phyloP scores from a whole-genome alignment of 2,113 vertebrate species.

The Pelobates fuscus region DNA sequence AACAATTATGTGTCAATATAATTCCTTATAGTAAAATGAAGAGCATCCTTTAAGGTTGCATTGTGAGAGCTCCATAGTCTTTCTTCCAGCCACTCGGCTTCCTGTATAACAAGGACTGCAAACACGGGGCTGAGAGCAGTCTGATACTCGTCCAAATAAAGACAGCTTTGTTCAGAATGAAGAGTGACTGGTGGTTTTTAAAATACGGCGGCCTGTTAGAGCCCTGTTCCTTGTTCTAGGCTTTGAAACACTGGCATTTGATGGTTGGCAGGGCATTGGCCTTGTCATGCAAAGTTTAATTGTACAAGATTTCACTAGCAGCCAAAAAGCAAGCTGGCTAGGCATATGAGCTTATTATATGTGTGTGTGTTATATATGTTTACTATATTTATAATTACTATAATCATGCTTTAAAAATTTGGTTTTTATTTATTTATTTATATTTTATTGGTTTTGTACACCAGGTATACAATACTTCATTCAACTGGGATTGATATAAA shows the following conservation, averaged over 20 bases:
- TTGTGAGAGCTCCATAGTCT: constrained; percentile 12
- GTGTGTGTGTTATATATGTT: too few species aligned
- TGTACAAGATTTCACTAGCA: constrained; percentile 15
- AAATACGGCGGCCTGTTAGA: constrained; percentile 64
- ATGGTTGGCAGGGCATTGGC: constrained; percentile 51
- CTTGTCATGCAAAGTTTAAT: constrained; percentile 52
- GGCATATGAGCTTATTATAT: too few species aligned
- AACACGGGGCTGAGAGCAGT: constrained; percentile 42
- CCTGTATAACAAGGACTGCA: constrained; percentile 40
- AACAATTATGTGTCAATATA: too few species aligned
- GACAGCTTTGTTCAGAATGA: constrained; percentile 62
- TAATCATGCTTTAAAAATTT: too few species aligned
- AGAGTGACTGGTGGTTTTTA: constrained; percentile 65
- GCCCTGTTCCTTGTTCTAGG: constrained; percentile 69
- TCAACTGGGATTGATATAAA: too few species aligned
- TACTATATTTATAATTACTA: too few species aligned
- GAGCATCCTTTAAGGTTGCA: constrained; percentile 3
- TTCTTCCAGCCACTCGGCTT: constrained; percentile 50
- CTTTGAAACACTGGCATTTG: constrained; percentile 68
- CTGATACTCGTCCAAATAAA: constrained; percentile 61
- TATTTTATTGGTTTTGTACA: too few species aligned
- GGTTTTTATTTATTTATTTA: too few species aligned
- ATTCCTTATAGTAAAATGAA: constrained; percentile 25
- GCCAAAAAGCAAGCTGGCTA: not conserved
- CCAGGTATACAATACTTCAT: too few species aligned